Conservation (phyloP, 2,888 invertebrate species). For the Chaitophorus viminalis region DNA sequence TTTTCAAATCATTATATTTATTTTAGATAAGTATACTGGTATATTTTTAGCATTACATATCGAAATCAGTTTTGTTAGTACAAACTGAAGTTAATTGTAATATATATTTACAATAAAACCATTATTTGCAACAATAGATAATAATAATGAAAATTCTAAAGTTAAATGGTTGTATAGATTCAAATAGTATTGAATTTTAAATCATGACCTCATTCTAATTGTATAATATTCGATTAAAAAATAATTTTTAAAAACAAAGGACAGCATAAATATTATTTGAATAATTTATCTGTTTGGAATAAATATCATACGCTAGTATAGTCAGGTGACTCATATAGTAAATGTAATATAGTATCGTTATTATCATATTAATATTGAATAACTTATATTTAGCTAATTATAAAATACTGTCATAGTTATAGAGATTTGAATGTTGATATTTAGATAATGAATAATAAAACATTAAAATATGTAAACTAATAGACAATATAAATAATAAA, state of each 20-base stretch:
- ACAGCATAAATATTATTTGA: neutral
- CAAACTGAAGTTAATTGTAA: too few relatives aligned
- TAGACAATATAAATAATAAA: too few relatives aligned
- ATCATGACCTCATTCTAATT: neutral
- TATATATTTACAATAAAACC: too few relatives aligned
- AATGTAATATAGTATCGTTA: too few relatives aligned
- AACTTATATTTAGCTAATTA: neutral
- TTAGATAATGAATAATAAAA: neutral
- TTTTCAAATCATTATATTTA: too few relatives aligned
- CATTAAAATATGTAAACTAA: neutral
- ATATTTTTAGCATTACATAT: too few relatives aligned
- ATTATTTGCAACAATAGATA: neutral
- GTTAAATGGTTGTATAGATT: neutral
- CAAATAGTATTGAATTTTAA: neutral
- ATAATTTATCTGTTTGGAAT: neutral
- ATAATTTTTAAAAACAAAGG: neutral
- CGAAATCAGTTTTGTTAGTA: too few relatives aligned
- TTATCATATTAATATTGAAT: neutral
- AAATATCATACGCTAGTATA: neutral
- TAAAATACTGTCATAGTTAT: neutral
- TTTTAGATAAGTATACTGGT: too few relatives aligned
- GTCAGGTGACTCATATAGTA: neutral
- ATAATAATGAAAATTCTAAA: neutral
- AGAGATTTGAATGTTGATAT: neutral
- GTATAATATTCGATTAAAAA: neutral